phyloP scores from a whole-genome alignment of 2,113 vertebrate species.

The Catagonus wagneri region DNA sequence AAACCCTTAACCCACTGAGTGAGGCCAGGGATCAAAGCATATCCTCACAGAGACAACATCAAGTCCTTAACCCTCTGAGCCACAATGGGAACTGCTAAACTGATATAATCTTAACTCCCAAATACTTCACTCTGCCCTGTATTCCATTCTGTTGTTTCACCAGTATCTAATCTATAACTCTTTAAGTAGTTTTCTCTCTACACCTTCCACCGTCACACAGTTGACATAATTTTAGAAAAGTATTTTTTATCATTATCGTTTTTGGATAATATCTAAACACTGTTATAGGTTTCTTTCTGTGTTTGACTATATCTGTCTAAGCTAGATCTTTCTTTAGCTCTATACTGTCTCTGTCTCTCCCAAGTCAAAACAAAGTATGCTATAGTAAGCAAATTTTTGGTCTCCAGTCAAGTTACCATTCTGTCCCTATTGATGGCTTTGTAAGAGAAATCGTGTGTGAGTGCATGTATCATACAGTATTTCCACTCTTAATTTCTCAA shows the following conservation, averaged over 20 bases:
- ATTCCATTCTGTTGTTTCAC: not conserved
- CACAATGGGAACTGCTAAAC: too few relatives aligned
- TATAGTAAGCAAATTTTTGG: not conserved
- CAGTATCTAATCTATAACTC: not conserved
- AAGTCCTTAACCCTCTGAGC: too few relatives aligned
- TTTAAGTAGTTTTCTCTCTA: not conserved
- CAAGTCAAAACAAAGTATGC: conserved; percentile 2
- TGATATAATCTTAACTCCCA: not conserved
- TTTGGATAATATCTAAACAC: not conserved
- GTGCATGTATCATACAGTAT: not conserved
- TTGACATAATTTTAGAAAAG: conserved; percentile 7
- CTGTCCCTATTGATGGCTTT: conserved; percentile 28
- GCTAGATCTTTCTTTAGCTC: not conserved
- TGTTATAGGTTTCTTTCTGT: not conserved
- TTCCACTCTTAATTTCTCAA: not conserved
- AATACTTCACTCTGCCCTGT: not conserved
- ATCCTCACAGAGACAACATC: too few relatives aligned
- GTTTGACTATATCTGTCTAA: not conserved
- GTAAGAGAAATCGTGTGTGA: not conserved
- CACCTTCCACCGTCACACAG: not conserved
- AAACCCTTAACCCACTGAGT: too few relatives aligned
- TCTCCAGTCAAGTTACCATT: not conserved
- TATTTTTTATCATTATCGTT: not conserved
- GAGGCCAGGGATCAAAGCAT: too few relatives aligned
- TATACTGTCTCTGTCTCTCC: not conserved